phyloP scores from a whole-genome alignment of 2,797 vertebrate species.

The Typhlichthys eigenmanni region DNA sequence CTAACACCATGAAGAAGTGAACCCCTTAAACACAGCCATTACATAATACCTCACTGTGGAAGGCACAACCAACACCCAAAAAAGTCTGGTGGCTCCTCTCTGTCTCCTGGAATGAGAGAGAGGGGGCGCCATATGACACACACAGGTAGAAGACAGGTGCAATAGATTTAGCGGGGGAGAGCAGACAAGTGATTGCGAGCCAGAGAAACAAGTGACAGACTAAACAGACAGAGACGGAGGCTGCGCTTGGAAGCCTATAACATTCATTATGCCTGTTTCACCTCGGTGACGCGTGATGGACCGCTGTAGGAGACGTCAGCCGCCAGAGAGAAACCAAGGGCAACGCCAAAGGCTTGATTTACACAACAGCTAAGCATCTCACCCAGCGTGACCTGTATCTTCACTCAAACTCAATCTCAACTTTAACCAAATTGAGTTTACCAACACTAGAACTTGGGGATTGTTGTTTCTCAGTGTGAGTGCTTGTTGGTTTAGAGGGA shows the following conservation, averaged over 20 bases:
- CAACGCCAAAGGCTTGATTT: constrained; percentile 57
- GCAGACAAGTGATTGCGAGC: background rate
- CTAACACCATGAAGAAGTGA: too few relatives aligned
- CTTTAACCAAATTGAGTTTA: constrained; percentile 55
- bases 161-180: background rate
- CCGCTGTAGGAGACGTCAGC: constrained; percentile 53
- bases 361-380: constrained; percentile 61
- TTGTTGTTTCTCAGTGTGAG: too few relatives aligned
- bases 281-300: constrained; percentile 42
- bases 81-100: too few relatives aligned
- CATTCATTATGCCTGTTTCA: constrained; percentile 65
- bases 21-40: too few relatives aligned
- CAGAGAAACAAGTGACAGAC: constrained; percentile 7
- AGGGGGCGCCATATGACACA: too few relatives aligned
- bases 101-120: too few relatives aligned
- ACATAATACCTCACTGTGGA: too few relatives aligned
- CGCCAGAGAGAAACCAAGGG: constrained; percentile 52
- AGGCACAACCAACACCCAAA: too few relatives aligned
- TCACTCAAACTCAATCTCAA: constrained; percentile 39
- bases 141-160: constrained; percentile 2
- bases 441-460: constrained; percentile 16
- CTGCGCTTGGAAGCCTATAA: constrained; percentile 42
- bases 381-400: constrained; percentile 49
- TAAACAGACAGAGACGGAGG: constrained; percentile 30
- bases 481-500: too few relatives aligned